A percentile compares a stretch with the other conserved stretches of the same genome.
phyloP scores from a whole-genome alignment of 2,113 vertebrate species.

The Bufo bufo region DNA sequence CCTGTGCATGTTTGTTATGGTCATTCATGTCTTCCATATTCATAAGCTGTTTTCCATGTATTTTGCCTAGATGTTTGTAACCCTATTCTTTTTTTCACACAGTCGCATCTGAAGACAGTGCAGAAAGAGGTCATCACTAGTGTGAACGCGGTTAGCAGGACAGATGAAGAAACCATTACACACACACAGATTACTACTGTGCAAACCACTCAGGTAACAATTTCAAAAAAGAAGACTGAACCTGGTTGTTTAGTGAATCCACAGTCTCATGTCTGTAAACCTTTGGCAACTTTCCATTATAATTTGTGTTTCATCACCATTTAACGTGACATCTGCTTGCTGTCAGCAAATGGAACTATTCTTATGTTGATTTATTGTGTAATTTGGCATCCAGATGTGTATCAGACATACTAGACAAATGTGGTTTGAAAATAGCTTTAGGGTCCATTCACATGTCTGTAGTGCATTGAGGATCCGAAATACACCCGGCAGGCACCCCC shows the following conservation, averaged over 20 bases:
- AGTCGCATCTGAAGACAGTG: conserved; percentile 3
- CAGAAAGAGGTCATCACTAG: conserved; percentile 4
- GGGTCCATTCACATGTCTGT: too few species aligned
- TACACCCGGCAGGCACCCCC: too few species aligned
- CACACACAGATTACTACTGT: conserved; percentile 43
- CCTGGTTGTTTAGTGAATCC: too few species aligned
- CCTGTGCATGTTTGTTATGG: conserved; percentile 27
- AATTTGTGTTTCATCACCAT: too few species aligned
- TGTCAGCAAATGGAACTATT: too few species aligned
- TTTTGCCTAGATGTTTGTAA: background rate
- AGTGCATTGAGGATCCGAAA: too few species aligned
- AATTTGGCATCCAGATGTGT: background rate
- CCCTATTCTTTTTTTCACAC: background rate
- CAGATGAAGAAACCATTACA: background rate
- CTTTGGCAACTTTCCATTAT: too few species aligned
- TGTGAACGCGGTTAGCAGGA: background rate
- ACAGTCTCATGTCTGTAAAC: too few species aligned
- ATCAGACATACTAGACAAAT: background rate
- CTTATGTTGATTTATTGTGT: too few species aligned
- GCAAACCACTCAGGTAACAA: conserved; percentile 51
- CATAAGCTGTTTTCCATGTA: conserved; percentile 1
- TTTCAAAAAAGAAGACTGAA: too few species aligned
- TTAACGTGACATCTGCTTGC: too few species aligned
- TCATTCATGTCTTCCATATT: background rate
- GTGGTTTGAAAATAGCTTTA: background rate